Evolutionary conservation across 2,113 vertebrate genomes (phyloP).

Genomic region (Apodemus sylvaticus): DNA sequence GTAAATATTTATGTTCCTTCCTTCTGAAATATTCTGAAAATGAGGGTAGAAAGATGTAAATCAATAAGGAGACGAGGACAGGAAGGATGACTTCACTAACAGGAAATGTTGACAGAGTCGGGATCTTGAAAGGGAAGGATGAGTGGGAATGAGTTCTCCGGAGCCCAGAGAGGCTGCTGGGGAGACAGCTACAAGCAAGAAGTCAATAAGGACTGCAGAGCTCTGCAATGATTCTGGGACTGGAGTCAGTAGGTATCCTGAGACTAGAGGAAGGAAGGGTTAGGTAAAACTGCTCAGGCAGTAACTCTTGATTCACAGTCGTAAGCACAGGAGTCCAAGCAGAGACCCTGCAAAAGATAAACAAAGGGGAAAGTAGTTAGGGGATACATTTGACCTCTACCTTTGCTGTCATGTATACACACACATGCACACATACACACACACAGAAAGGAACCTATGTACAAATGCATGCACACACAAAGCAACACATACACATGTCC

Average conservation of each 20-base stretch:
- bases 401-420: not conserved
- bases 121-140: not conserved
- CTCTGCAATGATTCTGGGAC: not conserved
- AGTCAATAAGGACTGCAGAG: not conserved
- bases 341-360: not conserved
- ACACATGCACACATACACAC: not conserved
- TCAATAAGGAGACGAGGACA: not conserved
- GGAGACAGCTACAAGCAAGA: not conserved
- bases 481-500: not conserved
- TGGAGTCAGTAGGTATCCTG: not conserved
- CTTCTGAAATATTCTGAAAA: conserved; percentile 50
- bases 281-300: not conserved
- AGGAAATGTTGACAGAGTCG: conserved; percentile 35
- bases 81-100: not conserved
- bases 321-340: not conserved
- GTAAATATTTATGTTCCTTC: conserved; percentile 61
- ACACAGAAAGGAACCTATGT: not conserved
- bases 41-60: not conserved
- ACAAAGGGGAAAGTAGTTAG: too few relatives aligned
- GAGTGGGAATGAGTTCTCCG: not conserved
- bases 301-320: not conserved
- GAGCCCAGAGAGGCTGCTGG: not conserved
- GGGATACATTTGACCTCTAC: not conserved
- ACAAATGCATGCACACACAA: not conserved
- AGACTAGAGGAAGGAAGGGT: not conserved